Base-by-base conservation (phyloP, 2,797 vertebrate species). In the Sphenodon punctatus region DNA sequence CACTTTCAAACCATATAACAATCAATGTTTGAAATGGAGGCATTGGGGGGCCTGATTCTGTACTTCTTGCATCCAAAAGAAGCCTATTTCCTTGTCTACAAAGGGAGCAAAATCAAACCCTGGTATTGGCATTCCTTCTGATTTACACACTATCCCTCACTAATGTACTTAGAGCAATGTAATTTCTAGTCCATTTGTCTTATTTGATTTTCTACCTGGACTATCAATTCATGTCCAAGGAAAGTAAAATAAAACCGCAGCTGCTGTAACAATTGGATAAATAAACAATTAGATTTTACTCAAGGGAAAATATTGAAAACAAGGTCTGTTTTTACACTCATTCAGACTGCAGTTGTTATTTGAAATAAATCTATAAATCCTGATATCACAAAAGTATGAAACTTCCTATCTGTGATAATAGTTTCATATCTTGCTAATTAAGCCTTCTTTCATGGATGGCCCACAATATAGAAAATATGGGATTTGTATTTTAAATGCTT, bases 371-470 rank as follows among this genome's bases (percentile, higher is more conserved):
- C 7, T 48, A 6, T 48, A 84, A 74, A 43, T 71, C 59, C 7
- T 42, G 75, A 8, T 43, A 42, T 65, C 16, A 48, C 10, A 58
- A 80, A 87, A 56, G 16, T 2, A 7, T 80, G 22, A 45, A 67
- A 59, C 36, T 27, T 3, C 63, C 60, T 55, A 1, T 46, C 78
- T 78, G 42, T 8, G 51, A 36, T 67, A 39, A 77, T 7, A 32
- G 67, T 77, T 89, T 19, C 20, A 6, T 32, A 56, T 67, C 13
- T 67, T 78, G 34, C 67, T 72, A 85, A 80, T 81, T 77, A 78
- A 79, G 4, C 1, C 41, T 83, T 72, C 51, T 91, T 2, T 19
- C 61, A 68, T 30, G 51, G 56, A 64, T 53, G 13, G 14, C 38
- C 25, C 22, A 42, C 2, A 39, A 22, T 6, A 83, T 43, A 66